A percentile compares a stretch with the other conserved stretches of the same genome.
These are phyloP conservation scores for Borostomias antarcticus DNA, from an alignment of 2,797 vertebrate genomes.

Conservation along the genomic window DNA sequence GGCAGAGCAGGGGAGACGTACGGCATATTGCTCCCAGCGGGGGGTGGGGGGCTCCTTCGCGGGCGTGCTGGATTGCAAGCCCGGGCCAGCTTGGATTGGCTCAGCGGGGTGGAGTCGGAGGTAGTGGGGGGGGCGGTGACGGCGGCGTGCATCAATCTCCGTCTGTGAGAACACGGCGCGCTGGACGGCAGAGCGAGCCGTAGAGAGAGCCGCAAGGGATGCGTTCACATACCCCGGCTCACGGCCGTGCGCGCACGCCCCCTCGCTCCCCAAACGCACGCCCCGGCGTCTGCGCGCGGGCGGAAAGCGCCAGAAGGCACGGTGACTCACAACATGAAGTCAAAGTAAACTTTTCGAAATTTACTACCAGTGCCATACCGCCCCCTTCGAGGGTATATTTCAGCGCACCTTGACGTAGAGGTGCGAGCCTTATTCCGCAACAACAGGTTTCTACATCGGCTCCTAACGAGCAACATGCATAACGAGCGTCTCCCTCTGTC, in stretches of 20 bases:
- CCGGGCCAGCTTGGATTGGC: slow-evolving; percentile 68
- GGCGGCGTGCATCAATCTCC: slow-evolving; percentile 49
- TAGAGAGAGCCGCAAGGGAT: slow-evolving; percentile 19
- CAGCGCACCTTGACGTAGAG: slow-evolving; percentile 18
- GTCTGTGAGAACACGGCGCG: slow-evolving; percentile 29
- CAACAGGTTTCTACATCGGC: slow-evolving; percentile 56
- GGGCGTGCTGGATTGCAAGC: slow-evolving; percentile 56
- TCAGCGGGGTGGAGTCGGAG: slow-evolving; percentile 58
- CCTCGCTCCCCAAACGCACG: too few relatives aligned
- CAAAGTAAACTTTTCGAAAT: slow-evolving; percentile 28
- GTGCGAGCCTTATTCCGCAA: slow-evolving; percentile 31
- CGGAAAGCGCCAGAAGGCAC: too few relatives aligned
- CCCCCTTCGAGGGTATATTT: slow-evolving; percentile 17
- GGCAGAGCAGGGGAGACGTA: slow-evolving; percentile 62
- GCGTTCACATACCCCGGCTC: slow-evolving; percentile 24
- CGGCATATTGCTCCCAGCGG: slow-evolving; percentile 77
- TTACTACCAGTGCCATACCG: slow-evolving; percentile 21
- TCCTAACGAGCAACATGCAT: slow-evolving; percentile 58
- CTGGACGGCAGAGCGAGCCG: slow-evolving; percentile 29
- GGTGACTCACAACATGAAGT: too few relatives aligned
- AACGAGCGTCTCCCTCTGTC: slow-evolving; percentile 33
- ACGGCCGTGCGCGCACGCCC: too few relatives aligned
- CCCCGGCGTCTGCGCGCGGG: too few relatives aligned
- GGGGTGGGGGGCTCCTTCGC: slow-evolving; percentile 56
- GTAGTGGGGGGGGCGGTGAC: slow-evolving; percentile 26